Evolutionary conservation across 2,113 vertebrate genomes (phyloP), one percentile per base, ranked within the genome.

Genomic region (Pleuronectes platessa): DNA sequence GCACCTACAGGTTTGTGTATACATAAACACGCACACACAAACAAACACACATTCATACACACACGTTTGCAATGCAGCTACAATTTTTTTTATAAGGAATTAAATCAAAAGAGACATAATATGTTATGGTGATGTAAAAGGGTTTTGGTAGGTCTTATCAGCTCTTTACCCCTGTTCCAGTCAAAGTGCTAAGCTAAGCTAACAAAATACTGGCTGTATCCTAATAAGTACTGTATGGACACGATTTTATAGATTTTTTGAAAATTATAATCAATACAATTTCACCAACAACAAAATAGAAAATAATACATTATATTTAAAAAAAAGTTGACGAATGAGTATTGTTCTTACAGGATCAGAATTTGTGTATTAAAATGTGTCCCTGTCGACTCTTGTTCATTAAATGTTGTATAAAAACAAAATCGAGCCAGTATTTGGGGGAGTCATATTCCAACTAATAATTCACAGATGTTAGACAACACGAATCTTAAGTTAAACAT

Each of bases 381-480:
- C 37, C 37, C 37, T 40, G 37, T 40, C 3, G 11, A 40, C 37
- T 40, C 37, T 40, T 40, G 37, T 40, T 40, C 37, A 12, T 40
- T 12, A 3, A 40, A 40, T 40, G 37, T 10, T 40, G 37, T 11
- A 26, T 40, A 11, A 40, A 40, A 40, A n/a, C n/a, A 40, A 40
- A 40, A 12, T 0, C 2, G 3, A 40, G 9, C 3, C 37, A 12
- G 37, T 40, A 49, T 63, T 65, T 45, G 14, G 15, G 10, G 21
- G 21, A 51, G 24, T 75, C 13, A 20, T 13, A 72, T 67, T 77
- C 67, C 47, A 17, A 55, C 56, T 79, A 70, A 83, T 81, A 67
- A 79, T 73, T 76, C 49, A 73, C 74, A 83, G 88, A 83, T 76
- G 82, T 66, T 59, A 45, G 14, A 68, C 66, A 82, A 73, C 51